These are phyloP conservation scores for Scaptomyza montana DNA, from an alignment of 1,140 invertebrate species.

Conservation along the genomic window DNA sequence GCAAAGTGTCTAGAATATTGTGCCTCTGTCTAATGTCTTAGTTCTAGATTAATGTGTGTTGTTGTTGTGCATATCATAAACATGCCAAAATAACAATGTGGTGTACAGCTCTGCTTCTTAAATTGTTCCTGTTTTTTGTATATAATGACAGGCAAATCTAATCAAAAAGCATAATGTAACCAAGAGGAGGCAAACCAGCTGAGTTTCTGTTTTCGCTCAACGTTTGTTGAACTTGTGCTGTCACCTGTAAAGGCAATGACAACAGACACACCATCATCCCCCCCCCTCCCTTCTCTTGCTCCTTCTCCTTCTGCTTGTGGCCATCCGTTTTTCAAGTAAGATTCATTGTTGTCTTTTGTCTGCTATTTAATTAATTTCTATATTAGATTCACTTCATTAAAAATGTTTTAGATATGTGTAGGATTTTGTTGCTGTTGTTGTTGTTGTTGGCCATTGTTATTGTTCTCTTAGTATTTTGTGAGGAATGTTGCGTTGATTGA, in stretches of 20 bases:
- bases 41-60: constrained; percentile 10
- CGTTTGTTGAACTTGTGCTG: constrained; percentile 75
- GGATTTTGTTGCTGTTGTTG: no score
- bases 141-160: constrained; percentile 66
- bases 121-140: background rate
- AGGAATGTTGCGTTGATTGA: constrained; percentile 67
- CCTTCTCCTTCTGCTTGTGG: constrained; percentile 27
- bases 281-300: background rate
- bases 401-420: constrained; percentile 42
- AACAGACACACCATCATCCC: no score
- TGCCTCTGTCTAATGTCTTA: constrained; percentile 25
- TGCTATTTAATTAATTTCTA: constrained; percentile 78
- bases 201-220: constrained; percentile 75
- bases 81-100: constrained; percentile 73
- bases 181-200: constrained; percentile 39
- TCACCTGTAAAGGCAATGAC: constrained; percentile 76
- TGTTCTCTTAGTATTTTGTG: constrained; percentile 32
- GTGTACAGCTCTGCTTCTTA: constrained; percentile 9
- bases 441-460: constrained; percentile 16
- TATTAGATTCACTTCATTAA: constrained; percentile 81
- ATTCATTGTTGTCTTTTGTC: constrained; percentile 42
- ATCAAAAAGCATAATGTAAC: constrained; percentile 73
- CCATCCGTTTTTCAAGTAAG: constrained; percentile 27
- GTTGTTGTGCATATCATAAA: constrained; percentile 41
- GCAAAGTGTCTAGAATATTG: constrained; percentile 36